Conservation (phyloP, 2,797 vertebrate species). For the Hafferia zeledoni region DNA sequence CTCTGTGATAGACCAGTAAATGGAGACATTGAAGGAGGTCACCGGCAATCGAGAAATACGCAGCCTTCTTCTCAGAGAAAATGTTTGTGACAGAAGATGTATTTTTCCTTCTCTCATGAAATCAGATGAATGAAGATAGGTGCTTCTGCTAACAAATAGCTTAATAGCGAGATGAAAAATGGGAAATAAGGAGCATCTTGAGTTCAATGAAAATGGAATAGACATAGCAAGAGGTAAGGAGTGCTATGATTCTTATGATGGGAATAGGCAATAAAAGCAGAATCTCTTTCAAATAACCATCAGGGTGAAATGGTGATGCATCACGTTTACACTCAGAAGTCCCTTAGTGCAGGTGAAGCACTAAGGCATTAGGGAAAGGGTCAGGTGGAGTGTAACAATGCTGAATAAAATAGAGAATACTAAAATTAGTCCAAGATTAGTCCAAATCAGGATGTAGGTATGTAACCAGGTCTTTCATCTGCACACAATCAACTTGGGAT, state of each 20-base stretch:
- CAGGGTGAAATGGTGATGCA: background rate
- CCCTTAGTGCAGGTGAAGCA: background rate
- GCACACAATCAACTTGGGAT: background rate
- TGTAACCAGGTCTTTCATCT: background rate
- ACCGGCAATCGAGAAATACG: background rate
- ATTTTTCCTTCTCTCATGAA: background rate
- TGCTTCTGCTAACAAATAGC: background rate
- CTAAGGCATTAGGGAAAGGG: background rate
- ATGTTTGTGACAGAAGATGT: background rate
- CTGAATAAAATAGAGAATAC: background rate
- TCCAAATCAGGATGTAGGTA: background rate
- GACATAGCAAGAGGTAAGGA: background rate
- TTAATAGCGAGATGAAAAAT: background rate
- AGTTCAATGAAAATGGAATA: conserved; percentile 29
- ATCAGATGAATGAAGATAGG: background rate
- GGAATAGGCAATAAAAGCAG: conserved; percentile 3
- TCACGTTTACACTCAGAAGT: background rate
- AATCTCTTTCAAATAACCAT: conserved; percentile 21
- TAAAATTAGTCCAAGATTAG: background rate
- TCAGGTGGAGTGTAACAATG: background rate
- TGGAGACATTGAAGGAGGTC: background rate
- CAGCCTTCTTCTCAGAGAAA: background rate
- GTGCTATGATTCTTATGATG: background rate
- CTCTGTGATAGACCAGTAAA: background rate
- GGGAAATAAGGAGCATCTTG: background rate